Conservation (phyloP, 2,888 invertebrate species). For the Shargacucullia verbasci region DNA sequence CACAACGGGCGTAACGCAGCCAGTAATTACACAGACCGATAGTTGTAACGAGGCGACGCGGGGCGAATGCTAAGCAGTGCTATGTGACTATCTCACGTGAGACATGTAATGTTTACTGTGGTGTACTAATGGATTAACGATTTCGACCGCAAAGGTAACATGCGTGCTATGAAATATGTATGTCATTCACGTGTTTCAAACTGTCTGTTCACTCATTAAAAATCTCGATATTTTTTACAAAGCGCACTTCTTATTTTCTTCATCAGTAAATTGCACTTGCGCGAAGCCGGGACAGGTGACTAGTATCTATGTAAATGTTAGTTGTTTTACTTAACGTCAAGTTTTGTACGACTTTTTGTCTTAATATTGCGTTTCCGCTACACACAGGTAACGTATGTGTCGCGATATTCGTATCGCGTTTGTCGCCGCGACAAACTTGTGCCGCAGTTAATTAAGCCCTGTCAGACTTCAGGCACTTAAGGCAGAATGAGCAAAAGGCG, state of each 20-base stretch:
- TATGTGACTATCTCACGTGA: conserved; percentile 11
- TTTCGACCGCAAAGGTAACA: too few relatives aligned
- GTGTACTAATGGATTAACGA: too few relatives aligned
- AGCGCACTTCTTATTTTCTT: too few relatives aligned
- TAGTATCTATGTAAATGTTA: too few relatives aligned
- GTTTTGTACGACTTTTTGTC: too few relatives aligned
- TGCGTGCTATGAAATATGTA: too few relatives aligned
- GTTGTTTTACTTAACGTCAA: too few relatives aligned
- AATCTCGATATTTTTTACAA: too few relatives aligned
- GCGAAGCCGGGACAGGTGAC: too few relatives aligned
- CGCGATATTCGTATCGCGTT: conserved; percentile 20
- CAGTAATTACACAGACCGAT: conserved; percentile 72
- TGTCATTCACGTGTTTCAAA: too few relatives aligned
- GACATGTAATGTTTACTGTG: background rate
- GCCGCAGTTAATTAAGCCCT: conserved; percentile 75
- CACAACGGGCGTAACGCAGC: conserved; percentile 64
- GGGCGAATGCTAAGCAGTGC: conserved; percentile 65
- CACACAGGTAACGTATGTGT: conserved; percentile 32
- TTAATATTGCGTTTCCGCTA: background rate
- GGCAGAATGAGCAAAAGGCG: conserved; percentile 77
- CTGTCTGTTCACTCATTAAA: too few relatives aligned
- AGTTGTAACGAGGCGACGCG: conserved; percentile 67
- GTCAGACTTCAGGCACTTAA: conserved; percentile 71
- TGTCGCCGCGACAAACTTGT: conserved; percentile 38
- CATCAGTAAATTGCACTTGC: too few relatives aligned